Conservation (phyloP, 2,888 invertebrate species). For the Cataglyphis rosenhaueri region DNA sequence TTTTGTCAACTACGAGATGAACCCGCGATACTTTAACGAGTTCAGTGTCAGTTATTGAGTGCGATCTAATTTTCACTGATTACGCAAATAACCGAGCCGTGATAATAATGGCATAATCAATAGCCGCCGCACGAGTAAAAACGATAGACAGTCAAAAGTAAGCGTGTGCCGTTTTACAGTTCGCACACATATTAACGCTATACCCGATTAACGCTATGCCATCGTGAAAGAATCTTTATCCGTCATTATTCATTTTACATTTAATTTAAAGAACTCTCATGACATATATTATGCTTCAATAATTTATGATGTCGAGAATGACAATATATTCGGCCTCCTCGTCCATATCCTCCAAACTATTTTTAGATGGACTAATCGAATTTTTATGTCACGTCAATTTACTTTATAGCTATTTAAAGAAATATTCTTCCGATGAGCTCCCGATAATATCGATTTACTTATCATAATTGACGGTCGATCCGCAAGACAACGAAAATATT, state of each 20-base stretch:
- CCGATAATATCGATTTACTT: slow-evolving; percentile 47
- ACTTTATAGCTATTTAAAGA: slow-evolving; percentile 52
- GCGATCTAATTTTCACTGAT: slow-evolving; percentile 48
- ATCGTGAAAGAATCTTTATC: slow-evolving; percentile 4
- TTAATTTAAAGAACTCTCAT: slow-evolving; percentile 34
- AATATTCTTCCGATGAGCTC: slow-evolving; percentile 41
- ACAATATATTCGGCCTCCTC: slow-evolving; percentile 31
- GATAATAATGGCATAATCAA: slow-evolving; percentile 43
- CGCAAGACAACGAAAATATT: slow-evolving; percentile 20
- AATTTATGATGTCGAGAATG: slow-evolving; percentile 35
- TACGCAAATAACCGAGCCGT: slow-evolving; percentile 42
- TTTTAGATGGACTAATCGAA: slow-evolving; percentile 45
- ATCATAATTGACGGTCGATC: slow-evolving; percentile 29
- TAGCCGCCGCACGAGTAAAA: slow-evolving; percentile 4
- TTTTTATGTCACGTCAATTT: slow-evolving; percentile 58
- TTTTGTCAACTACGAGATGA: background rate
- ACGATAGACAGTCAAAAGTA: background rate
- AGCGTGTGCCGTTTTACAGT: background rate
- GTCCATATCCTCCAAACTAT: slow-evolving; percentile 15
- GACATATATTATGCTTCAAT: slow-evolving; percentile 19
- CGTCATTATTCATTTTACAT: slow-evolving; percentile 31
- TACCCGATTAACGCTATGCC: slow-evolving; percentile 5
- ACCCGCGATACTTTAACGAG: background rate
- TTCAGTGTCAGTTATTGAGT: background rate
- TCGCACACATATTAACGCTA: background rate